A percentile compares a stretch with the other conserved stretches of the same genome.
Evolutionary conservation across 37 sponge, comb jelly and placozoan genomes (phyloP).

Genomic region (Cliona cf. orientalis): DNA sequence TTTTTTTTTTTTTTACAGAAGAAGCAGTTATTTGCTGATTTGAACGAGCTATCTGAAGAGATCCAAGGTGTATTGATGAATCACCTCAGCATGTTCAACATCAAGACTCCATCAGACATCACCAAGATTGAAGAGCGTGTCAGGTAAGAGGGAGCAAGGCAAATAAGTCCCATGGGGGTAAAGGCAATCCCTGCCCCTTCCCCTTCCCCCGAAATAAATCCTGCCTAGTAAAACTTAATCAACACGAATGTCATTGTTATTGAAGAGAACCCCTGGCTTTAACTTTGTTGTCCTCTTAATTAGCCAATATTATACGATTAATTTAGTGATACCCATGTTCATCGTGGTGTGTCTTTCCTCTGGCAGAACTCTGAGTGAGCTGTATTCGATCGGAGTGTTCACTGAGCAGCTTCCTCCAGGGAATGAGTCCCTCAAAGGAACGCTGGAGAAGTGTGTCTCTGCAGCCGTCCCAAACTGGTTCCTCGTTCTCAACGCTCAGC

Average conservation of each 20-base stretch:
- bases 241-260: too few species aligned
- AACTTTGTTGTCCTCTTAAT: background rate
- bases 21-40: conserved; percentile 11
- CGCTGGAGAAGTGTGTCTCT: conserved; percentile 16
- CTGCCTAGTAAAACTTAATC: too few species aligned
- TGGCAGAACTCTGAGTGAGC: conserved; percentile 17
- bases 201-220: too few species aligned
- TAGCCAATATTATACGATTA: too few species aligned
- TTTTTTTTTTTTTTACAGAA: conserved; percentile 9
- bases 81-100: conserved; percentile 43
- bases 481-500: conserved; percentile 8
- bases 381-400: conserved; percentile 16
- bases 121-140: conserved; percentile 8
- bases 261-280: background rate
- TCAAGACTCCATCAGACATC: conserved; percentile 7
- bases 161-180: too few species aligned
- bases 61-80: conserved; percentile 33
- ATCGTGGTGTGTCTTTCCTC: too few species aligned
- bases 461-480: conserved; percentile 10
- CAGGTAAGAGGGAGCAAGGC: conserved; percentile 28
- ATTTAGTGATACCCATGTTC: too few species aligned
- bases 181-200: too few species aligned
- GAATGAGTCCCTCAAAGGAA: background rate
- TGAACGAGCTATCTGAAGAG: conserved; percentile 5
- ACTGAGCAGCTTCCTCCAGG: background rate